phyloP scores from a whole-genome alignment of 2,797 vertebrate genomes.

The Amphiprion clarkii region DNA sequence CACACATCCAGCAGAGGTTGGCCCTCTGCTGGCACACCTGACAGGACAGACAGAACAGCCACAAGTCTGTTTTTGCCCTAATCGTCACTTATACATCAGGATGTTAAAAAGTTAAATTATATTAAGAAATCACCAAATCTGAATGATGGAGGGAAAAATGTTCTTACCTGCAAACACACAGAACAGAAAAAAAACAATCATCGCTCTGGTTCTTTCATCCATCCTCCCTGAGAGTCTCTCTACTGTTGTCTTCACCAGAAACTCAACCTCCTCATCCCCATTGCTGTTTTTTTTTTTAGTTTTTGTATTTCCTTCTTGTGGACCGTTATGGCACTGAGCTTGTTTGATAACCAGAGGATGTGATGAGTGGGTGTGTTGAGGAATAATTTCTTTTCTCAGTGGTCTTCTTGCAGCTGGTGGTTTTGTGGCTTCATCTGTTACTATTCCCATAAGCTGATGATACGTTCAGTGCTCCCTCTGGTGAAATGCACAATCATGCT shows the following conservation, averaged over 20 bases:
- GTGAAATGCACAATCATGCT: conserved; percentile 67
- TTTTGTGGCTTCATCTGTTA: conserved; percentile 69
- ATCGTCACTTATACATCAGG: background rate
- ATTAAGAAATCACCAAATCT: background rate
- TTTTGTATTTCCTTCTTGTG: conserved; percentile 52
- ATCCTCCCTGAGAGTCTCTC: conserved; percentile 44
- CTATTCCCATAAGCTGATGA: conserved; percentile 44
- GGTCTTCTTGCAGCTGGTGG: conserved; percentile 48
- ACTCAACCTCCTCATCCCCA: conserved; percentile 30
- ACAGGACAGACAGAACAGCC: background rate
- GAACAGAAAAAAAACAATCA: conserved; percentile 58
- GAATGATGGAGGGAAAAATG: too few species aligned
- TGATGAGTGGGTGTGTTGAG: conserved; percentile 56
- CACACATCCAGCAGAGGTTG: conserved; percentile 84
- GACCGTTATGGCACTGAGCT: conserved; percentile 42
- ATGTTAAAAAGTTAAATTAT: background rate
- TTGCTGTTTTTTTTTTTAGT: background rate
- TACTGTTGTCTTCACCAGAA: conserved; percentile 28
- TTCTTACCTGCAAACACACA: conserved; percentile 73
- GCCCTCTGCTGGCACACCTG: conserved; percentile 41
- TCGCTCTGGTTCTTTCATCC: conserved; percentile 37
- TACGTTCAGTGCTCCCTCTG: conserved; percentile 13
- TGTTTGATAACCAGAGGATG: conserved; percentile 64
- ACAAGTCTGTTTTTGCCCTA: conserved; percentile 2
- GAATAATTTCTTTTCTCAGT: conserved; percentile 55